These are phyloP conservation scores for Agrochola lychnidis DNA, from an alignment of 2,888 invertebrate genomes.

Conservation along the genomic window DNA sequence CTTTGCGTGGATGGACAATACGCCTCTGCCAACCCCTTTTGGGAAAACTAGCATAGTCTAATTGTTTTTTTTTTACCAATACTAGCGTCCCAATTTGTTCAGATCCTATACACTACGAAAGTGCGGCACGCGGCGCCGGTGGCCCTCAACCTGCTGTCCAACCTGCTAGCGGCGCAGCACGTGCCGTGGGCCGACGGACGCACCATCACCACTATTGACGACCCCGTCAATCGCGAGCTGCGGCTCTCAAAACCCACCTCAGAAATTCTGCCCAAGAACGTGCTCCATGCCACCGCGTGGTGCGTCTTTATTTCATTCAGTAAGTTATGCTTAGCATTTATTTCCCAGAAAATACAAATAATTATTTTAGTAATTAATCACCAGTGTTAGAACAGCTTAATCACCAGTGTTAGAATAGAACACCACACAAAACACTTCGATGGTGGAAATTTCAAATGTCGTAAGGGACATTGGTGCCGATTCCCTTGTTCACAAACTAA, in stretches of 20 bases:
- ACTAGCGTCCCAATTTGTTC: not conserved
- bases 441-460: no score
- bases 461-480: no score
- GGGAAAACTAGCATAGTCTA: not conserved
- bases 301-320: conserved; percentile 26
- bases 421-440: no score
- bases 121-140: conserved; percentile 90
- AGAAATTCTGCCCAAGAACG: conserved; percentile 61
- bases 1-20: rapidly evolving
- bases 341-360: no score
- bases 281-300: conserved; percentile 59
- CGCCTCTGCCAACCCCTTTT: not conserved
- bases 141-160: conserved; percentile 87
- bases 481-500: no score
- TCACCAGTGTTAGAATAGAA: no score
- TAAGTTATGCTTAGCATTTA: not conserved
- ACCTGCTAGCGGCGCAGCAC: conserved; percentile 75
- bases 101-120: conserved; percentile 88
- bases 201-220: conserved; percentile 70
- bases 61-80: not conserved
- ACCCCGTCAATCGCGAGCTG: conserved; percentile 66
- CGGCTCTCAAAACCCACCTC: rapidly evolving
- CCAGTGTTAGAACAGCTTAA: no score
- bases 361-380: no score
- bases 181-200: conserved; percentile 59